Evolutionary conservation across 2,888 invertebrate genomes (phyloP).

Genomic region (Zelleria hepariella): DNA sequence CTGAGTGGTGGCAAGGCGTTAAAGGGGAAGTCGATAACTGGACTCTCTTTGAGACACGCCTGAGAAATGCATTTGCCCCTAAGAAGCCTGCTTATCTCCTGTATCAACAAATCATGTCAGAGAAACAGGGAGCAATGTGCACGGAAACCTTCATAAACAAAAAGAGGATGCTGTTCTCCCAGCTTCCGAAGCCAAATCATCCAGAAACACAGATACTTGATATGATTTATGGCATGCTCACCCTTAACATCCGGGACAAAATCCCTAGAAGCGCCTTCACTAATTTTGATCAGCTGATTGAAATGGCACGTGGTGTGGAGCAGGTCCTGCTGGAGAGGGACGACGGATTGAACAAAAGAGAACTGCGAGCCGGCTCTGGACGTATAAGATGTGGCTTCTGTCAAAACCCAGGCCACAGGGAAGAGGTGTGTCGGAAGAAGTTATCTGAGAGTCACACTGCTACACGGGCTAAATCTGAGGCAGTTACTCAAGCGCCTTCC

Average conservation of each 20-base stretch:
- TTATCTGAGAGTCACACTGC: background rate
- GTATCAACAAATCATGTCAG: slow-evolving; percentile 10
- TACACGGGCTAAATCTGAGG: background rate
- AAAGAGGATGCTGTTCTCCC: slow-evolving; percentile 8
- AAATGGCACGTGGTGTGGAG: background rate
- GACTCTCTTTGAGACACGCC: slow-evolving; percentile 11
- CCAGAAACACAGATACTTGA: slow-evolving; percentile 1
- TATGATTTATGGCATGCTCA: slow-evolving; percentile 2
- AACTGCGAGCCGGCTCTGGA: no score
- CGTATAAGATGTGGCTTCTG: background rate
- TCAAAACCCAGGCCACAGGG: background rate
- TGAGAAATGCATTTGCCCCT: slow-evolving; percentile 11
- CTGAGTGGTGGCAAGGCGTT: slow-evolving; percentile 15
- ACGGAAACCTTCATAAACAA: slow-evolving; percentile 8
- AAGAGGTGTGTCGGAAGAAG: background rate
- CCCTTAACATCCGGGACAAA: background rate
- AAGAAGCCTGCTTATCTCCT: slow-evolving; percentile 4
- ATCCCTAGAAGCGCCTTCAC: background rate
- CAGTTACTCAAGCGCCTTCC: background rate
- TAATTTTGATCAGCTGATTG: background rate
- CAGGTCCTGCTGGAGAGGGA: no score
- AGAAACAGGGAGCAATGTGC: background rate
- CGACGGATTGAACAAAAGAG: no score
- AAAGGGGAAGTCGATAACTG: slow-evolving; percentile 11
- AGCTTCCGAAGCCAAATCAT: background rate